Evolutionary conservation across 2,888 invertebrate genomes (phyloP), one percentile per base, ranked within the genome.

Genomic region (Mimumesa dahlbomi): DNA sequence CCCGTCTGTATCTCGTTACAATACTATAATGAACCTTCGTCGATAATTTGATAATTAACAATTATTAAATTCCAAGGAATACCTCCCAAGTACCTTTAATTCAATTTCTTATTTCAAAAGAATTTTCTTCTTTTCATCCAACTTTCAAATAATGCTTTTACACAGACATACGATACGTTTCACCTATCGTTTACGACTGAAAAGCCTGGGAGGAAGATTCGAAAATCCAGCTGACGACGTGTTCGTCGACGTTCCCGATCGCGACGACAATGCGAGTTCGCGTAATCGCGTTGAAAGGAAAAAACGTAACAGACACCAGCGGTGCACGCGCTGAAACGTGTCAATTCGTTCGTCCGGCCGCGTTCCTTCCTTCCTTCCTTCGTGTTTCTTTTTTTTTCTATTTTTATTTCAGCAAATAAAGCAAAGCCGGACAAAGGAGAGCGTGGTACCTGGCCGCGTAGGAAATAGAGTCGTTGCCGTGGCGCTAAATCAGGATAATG

Each of bases 401-500:
- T n/a, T n/a, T n/a, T n/a, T n/a, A n/a, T n/a, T 70, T 58, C 19
- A 43, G 70, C 71, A 56, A 72, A 72, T 72, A 72, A 72, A 72
- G 71, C 71, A 61, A 58, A 63, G 63, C 70, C 54, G 71, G 64
- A 72, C 71, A 72, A 72, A 72, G 64, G 64, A 50, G 14, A 34
- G 16, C n/a, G 45, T 45, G 11, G 42, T 29, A 49, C 57, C 43
- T 25, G 52, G 29, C 19, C 63, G 64, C 67, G 71, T 54, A 71
- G 62, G 63, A 65, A 77, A 71, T 66, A 82, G 77, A 78, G 63
- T 80, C 75, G 81, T 76, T 76, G 74, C 66, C 67, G 72, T 74
- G 71, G 68, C 77, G 79, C 79, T 83, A 85, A 87, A 86, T 88
- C 87, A 85, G 84, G 84, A 87, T 87, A 87, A 88, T 87, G 82